Base-by-base conservation (phyloP, 2,888 invertebrate genomes). In the Odontocerum albicorne region DNA sequence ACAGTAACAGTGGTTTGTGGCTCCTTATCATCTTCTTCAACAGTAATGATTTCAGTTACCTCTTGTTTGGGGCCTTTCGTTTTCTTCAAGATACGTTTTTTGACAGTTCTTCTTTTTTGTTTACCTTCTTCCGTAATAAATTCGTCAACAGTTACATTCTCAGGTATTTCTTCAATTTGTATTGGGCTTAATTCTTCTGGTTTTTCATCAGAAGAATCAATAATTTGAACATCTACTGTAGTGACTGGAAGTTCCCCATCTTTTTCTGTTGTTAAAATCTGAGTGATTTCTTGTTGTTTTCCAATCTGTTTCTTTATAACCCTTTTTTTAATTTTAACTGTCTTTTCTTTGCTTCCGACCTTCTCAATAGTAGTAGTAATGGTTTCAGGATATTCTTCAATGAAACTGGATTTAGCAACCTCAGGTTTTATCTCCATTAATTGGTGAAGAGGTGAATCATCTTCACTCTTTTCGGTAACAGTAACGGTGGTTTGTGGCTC, bases 141-240 rank as follows among this genome's bases (percentile, higher is more conserved):
- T 67, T 62, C 52, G 35, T 62, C 54, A 40, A 50, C 62, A 75
- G 75, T 60, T 74, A 75, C 13, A 73, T 68, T 43, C 70, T 70
- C 4, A 72, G 68, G 57, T 72, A 76, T 12, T 72, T 75, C 13
- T 68, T 69, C 3, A 27, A 60, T 21, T 38, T 43, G 62, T 67
- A 12, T 10, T 4, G 15, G 8, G 8, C 21, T 20, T 15, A 17
- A n/a, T 22, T 38, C 47, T 36, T 52, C 66, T 61, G 8, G 65
- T 52, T 10, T 47, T 68, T 53, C 20, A 22, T 56, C 49, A 19
- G 27, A 10, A 27, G 59, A 59, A 60, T 64, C 43, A 12, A 43
- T 22, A 2, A 1, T n/a, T 22, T 43, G 13, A 22, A 43, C 22
- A 10, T 67, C 63, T 0, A 74, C 67, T 0, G 69, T 71, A 0